A percentile compares a stretch with the other conserved stretches of the same genome.
phyloP scores from a whole-genome alignment of 2,888 invertebrate genomes.

The Apotomis capreana region DNA sequence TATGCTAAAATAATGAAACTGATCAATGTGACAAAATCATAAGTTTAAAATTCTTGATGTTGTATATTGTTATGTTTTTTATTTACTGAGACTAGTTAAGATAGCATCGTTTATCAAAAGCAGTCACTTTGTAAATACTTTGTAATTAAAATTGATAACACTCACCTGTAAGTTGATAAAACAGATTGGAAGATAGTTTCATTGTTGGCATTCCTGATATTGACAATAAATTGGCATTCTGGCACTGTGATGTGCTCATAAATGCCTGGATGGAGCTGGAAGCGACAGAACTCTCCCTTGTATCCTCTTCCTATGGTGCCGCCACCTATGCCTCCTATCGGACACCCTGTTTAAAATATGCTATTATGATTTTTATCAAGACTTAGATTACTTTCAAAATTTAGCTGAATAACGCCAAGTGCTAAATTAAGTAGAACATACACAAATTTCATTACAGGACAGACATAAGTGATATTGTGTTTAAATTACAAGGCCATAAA shows the following conservation, averaged over 20 bases:
- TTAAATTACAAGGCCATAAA: no score
- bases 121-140: neutral
- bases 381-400: neutral
- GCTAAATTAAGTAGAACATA: no score
- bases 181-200: constrained; percentile 91
- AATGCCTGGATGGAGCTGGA: constrained; percentile 93
- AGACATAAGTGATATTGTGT: no score
- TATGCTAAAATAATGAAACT: no score
- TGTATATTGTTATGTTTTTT: neutral
- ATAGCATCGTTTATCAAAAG: neutral
- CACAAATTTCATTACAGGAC: no score
- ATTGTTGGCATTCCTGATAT: constrained; percentile 87
- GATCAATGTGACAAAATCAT: neutral
- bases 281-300: constrained; percentile 96
- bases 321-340: constrained; percentile 80
- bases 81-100: neutral
- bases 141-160: constrained; percentile 42
- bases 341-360: constrained; percentile 81
- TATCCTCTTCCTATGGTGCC: constrained; percentile 94
- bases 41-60: neutral
- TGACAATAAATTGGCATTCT: constrained; percentile 96
- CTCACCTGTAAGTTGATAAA: constrained; percentile 89
- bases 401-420: no score
- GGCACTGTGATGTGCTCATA: constrained; percentile 93
- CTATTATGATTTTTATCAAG: neutral